Evolutionary conservation across 2,113 vertebrate species (phyloP).

Genomic region (Synchiropus splendidus): DNA sequence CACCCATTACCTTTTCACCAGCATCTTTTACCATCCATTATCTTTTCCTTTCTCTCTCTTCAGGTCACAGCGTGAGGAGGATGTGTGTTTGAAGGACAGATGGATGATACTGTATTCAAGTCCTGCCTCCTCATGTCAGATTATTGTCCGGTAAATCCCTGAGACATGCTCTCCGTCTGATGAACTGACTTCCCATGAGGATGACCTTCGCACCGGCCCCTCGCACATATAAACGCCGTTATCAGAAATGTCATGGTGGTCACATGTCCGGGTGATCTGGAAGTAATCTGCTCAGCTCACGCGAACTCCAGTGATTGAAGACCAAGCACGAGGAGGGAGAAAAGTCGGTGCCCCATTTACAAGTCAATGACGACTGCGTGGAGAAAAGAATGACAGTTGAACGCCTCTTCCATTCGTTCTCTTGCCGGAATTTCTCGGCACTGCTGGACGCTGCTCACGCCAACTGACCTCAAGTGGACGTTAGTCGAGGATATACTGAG

Average conservation of each 20-base stretch:
- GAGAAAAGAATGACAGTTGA: conserved; percentile 35
- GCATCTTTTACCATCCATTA: conserved; percentile 14
- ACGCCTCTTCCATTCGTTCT: conserved; percentile 47
- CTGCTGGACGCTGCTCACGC: conserved; percentile 17
- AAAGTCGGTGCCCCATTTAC: conserved; percentile 30
- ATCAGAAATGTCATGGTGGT: conserved; percentile 27
- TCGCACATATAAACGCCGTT: conserved; percentile 11
- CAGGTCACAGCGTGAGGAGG: conserved; percentile 32
- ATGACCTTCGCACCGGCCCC: conserved; percentile 19
- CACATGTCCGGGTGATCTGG: conserved; percentile 17
- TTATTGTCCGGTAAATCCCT: conserved; percentile 12
- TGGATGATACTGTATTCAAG: conserved; percentile 7
- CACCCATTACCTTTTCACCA: conserved; percentile 9
- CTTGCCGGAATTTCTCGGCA: conserved; percentile 35
- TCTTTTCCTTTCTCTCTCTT: conserved; percentile 20
- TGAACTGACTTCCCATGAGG: conserved; percentile 21
- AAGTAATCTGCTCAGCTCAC: conserved; percentile 15
- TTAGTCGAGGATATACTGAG: too few species aligned
- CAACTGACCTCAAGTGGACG: background rate
- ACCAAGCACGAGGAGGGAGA: conserved; percentile 30
- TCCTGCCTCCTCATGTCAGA: conserved; percentile 2
- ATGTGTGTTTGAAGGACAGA: conserved; percentile 22
- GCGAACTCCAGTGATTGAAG: conserved; percentile 25
- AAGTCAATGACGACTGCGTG: conserved; percentile 32
- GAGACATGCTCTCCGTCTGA: conserved; percentile 6